Evolutionary conservation across 37 sponge, comb jelly and placozoan genomes (phyloP).

Genomic region (Bolinopsis microptera): DNA sequence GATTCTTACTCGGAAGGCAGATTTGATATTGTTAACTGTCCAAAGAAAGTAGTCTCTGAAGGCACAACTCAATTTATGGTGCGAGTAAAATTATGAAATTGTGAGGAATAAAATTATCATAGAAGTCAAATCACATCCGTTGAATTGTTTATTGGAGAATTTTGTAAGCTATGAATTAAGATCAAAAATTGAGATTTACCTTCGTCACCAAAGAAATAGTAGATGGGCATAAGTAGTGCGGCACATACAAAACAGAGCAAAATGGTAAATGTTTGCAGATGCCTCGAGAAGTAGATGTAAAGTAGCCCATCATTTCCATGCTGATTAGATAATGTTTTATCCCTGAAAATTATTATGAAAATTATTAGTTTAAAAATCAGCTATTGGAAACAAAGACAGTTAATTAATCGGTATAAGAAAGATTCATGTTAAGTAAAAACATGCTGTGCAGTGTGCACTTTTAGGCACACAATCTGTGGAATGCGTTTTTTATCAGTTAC

Average conservation of each 20-base stretch:
- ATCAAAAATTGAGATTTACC: neutral
- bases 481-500: too few species aligned
- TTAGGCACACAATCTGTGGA: too few species aligned
- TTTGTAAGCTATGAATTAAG: too few species aligned
- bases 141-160: too few species aligned
- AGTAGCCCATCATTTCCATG: conserved; percentile 1
- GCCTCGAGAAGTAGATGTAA: neutral
- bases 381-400: too few species aligned
- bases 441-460: too few species aligned
- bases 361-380: neutral
- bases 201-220: neutral
- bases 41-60: neutral
- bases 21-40: neutral
- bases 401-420: too few species aligned
- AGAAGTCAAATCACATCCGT: too few species aligned
- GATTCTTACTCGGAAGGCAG: conserved; percentile 1
- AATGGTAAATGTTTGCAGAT: neutral
- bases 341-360: neutral
- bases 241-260: neutral
- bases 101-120: too few species aligned
- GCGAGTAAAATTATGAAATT: neutral
- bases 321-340: neutral
- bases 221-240: neutral
- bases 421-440: too few species aligned
- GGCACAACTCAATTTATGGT: neutral